phyloP scores from a whole-genome alignment of 1,140 invertebrate genomes.

The Ctenoplectra terminalis region DNA sequence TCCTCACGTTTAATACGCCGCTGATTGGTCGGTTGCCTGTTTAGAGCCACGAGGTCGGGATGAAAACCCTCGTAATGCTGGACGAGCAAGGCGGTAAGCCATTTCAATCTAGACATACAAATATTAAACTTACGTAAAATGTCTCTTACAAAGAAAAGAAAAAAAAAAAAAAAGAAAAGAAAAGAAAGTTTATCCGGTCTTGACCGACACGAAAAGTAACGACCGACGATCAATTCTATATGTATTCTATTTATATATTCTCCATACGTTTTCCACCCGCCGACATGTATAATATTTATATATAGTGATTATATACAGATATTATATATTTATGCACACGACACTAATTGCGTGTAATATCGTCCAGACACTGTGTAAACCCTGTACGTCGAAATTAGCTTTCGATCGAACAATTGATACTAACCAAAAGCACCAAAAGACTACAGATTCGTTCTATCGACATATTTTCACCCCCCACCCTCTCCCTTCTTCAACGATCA shows the following conservation, averaged over 20 bases:
- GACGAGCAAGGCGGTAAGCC: constrained; percentile 97
- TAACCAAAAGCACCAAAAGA: constrained; percentile 22
- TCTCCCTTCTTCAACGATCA: constrained; percentile 7
- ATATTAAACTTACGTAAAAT: constrained; percentile 47
- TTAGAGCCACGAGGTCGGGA: constrained; percentile 97
- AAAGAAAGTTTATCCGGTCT: not conserved
- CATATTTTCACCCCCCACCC: constrained; percentile 11
- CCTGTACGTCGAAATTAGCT: not conserved
- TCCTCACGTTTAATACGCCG: constrained; percentile 71
- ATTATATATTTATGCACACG: constrained; percentile 13
- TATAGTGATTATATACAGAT: not conserved
- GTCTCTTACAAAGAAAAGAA: constrained; percentile 19
- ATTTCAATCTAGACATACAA: constrained; percentile 72
- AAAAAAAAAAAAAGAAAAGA: not conserved
- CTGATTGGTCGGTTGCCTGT: constrained; percentile 85
- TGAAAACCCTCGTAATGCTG: constrained; percentile 97
- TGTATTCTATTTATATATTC: constrained; percentile 16
- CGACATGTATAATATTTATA: constrained; percentile 23
- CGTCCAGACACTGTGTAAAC: constrained; percentile 44
- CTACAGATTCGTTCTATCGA: constrained; percentile 34
- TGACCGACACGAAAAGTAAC: constrained; percentile 44
- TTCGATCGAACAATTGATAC: constrained; percentile 6
- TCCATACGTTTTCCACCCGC: constrained; percentile 8
- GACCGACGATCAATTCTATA: constrained; percentile 33
- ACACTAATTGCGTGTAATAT: constrained; percentile 41